phyloP scores from a whole-genome alignment of 2,888 invertebrate species.

The Lasiommata megera region DNA sequence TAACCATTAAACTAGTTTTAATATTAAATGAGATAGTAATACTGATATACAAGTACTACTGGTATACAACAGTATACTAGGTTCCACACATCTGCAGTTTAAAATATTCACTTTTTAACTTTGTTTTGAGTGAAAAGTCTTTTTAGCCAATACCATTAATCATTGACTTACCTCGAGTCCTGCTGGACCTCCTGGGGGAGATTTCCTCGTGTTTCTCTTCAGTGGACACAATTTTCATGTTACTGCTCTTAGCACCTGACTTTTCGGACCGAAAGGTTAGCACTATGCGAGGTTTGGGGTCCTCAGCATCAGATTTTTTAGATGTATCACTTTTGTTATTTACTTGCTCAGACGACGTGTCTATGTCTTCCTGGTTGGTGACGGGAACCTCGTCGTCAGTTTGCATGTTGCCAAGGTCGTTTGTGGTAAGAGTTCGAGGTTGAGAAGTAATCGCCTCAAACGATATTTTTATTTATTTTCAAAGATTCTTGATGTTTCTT shows the following conservation, averaged over 20 bases:
- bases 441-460: background rate
- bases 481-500: too few relatives aligned
- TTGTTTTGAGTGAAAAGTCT: too few relatives aligned
- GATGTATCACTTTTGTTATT: constrained; percentile 45
- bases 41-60: too few relatives aligned
- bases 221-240: constrained; percentile 75
- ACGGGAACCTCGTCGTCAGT: constrained; percentile 48
- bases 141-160: too few relatives aligned
- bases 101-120: too few relatives aligned
- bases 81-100: too few relatives aligned
- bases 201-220: constrained; percentile 69
- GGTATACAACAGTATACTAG: too few relatives aligned
- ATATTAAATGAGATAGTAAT: too few relatives aligned
- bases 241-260: constrained; percentile 74
- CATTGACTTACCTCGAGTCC: constrained; percentile 45
- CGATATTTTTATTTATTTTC: background rate
- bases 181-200: constrained; percentile 58
- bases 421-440: constrained; percentile 36
- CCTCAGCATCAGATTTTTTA: constrained; percentile 57
- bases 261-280: constrained; percentile 84
- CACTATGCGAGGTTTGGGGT: constrained; percentile 82
- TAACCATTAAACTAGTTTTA: too few relatives aligned
- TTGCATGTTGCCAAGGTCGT: constrained; percentile 65
- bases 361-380: constrained; percentile 57
- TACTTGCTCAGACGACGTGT: constrained; percentile 46